Percentiles rank a stretch among this genome's conserved stretches.
Evolutionary conservation across 2,797 vertebrate genomes (phyloP).

Genomic region (Eulemur mongoz): DNA sequence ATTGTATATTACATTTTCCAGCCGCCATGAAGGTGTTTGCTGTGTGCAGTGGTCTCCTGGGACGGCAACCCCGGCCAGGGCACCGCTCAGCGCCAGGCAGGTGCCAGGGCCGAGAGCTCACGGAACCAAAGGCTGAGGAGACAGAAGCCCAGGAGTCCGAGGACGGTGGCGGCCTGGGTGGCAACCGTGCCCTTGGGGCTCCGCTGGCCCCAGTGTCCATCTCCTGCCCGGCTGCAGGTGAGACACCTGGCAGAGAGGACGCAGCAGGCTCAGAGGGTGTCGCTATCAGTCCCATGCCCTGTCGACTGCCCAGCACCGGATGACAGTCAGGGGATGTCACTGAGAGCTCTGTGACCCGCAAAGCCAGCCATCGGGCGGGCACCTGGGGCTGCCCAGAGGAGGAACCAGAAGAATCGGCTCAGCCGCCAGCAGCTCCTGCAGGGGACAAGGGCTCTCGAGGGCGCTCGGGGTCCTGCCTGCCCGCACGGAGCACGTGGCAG

Average conservation of each 20-base stretch:
- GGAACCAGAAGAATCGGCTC: not conserved
- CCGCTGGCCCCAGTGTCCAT: too few species aligned
- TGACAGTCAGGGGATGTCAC: rapidly evolving
- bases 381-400: not conserved
- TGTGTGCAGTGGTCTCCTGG: not conserved
- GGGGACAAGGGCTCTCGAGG: not conserved
- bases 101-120: not conserved
- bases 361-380: not conserved
- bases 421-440: not conserved
- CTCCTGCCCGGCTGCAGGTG: not conserved
- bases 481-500: rapidly evolving
- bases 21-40: not conserved
- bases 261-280: too few species aligned
- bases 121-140: not conserved
- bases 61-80: not conserved
- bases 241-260: not conserved
- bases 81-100: not conserved
- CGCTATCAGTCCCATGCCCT: rapidly evolving
- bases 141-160: not conserved
- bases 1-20: not conserved
- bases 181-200: rapidly evolving
- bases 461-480: rapidly evolving
- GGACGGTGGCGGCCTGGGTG: rapidly evolving
- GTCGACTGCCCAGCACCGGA: not conserved
- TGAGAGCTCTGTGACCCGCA: not conserved